Conservation (phyloP, 2,113 vertebrate species). For the Oreotrochilus melanogaster region DNA sequence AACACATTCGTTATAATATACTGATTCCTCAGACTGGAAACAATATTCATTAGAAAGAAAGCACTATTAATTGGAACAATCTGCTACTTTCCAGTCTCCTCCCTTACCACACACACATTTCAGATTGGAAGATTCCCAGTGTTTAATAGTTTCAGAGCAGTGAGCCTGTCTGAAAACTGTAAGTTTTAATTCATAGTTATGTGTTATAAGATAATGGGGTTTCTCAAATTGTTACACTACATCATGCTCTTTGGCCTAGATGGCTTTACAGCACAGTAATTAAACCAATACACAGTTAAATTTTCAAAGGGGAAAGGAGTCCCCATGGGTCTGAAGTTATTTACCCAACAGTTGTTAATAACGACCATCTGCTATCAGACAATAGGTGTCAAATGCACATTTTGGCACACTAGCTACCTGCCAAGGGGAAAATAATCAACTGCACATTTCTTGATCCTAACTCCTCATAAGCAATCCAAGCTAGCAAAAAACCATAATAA, state of each 20-base stretch:
- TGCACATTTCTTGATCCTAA: slow-evolving; percentile 59
- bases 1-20: not conserved
- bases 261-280: slow-evolving; percentile 41
- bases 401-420: slow-evolving; percentile 64
- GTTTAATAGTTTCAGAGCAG: slow-evolving; percentile 24
- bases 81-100: slow-evolving; percentile 58
- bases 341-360: slow-evolving; percentile 66
- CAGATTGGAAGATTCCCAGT: slow-evolving; percentile 15
- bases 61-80: slow-evolving; percentile 47
- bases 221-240: slow-evolving; percentile 38
- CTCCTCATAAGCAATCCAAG: not conserved
- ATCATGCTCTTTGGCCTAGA: slow-evolving; percentile 52
- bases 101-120: slow-evolving; percentile 62
- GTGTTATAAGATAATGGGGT: slow-evolving; percentile 35
- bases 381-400: slow-evolving; percentile 71
- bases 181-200: slow-evolving; percentile 44
- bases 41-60: slow-evolving; percentile 51
- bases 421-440: slow-evolving; percentile 56
- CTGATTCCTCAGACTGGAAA: not conserved
- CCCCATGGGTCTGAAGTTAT: slow-evolving; percentile 51
- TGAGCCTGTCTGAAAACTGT: slow-evolving; percentile 32
- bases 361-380: slow-evolving; percentile 60
- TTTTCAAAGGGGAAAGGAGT: slow-evolving; percentile 61
- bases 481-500: not conserved
- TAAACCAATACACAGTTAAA: slow-evolving; percentile 37